Conservation (phyloP, 2,888 invertebrate genomes). For the Malachius bipustulatus region DNA sequence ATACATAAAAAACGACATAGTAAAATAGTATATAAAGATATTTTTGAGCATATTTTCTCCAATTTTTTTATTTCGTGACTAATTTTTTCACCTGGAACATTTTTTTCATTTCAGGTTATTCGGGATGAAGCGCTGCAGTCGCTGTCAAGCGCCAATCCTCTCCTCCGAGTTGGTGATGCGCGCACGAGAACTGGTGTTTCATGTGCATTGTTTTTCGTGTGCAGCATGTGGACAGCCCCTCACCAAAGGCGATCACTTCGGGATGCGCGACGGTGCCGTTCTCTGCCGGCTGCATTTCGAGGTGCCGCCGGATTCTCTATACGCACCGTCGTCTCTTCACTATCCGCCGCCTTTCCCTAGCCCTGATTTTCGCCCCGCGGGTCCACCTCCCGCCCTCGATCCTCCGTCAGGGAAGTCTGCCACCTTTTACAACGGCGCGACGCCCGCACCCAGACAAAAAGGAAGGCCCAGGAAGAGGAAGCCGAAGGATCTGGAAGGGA, state of each 20-base stretch:
- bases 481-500: slow-evolving; percentile 77
- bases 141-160: slow-evolving; percentile 80
- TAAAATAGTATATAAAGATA: no score
- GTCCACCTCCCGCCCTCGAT: slow-evolving; percentile 38
- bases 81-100: no score
- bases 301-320: slow-evolving; percentile 43
- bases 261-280: slow-evolving; percentile 77
- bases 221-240: slow-evolving; percentile 76
- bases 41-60: no score
- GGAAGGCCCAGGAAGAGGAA: slow-evolving; percentile 88
- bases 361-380: slow-evolving; percentile 39
- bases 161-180: slow-evolving; percentile 92
- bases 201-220: slow-evolving; percentile 91
- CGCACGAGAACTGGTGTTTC: slow-evolving; percentile 84
- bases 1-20: no score
- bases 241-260: slow-evolving; percentile 90
- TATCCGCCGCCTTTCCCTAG: slow-evolving; percentile 47
- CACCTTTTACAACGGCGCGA: slow-evolving; percentile 48
- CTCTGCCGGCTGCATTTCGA: slow-evolving; percentile 72
- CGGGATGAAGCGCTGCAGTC: slow-evolving; percentile 76
- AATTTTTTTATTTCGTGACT: no score
- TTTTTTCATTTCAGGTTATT: slow-evolving; percentile 62
- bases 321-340: slow-evolving; percentile 40
- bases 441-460: slow-evolving; percentile 72
- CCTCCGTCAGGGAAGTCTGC: slow-evolving; percentile 26